Conservation (phyloP, 1,140 invertebrate species). For the Euglossa dilemma region DNA sequence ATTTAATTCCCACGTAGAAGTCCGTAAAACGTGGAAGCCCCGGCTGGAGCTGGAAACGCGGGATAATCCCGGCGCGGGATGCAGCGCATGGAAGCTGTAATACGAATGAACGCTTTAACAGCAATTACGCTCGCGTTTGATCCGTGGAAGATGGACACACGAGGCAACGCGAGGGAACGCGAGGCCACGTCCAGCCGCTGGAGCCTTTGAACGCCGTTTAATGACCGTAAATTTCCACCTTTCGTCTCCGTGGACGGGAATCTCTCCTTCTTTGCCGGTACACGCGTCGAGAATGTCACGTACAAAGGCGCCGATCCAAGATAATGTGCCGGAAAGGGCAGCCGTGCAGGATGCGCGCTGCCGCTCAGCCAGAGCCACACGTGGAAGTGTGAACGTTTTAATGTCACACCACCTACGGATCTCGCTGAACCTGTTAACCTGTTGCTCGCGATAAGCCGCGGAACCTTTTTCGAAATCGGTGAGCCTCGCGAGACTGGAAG, state of each 20-base stretch:
- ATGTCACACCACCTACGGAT: background rate
- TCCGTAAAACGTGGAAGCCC: background rate
- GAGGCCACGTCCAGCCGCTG: background rate
- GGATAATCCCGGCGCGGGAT: slow-evolving; percentile 43
- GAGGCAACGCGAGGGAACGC: slow-evolving; percentile 7
- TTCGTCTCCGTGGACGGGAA: slow-evolving; percentile 33
- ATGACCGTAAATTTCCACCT: slow-evolving; percentile 53
- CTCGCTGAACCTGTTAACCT: slow-evolving; percentile 21
- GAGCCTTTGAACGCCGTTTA: slow-evolving; percentile 46
- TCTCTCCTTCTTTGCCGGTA: slow-evolving; percentile 7
- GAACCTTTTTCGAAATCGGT: background rate
- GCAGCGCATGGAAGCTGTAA: slow-evolving; percentile 35
- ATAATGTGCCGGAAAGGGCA: slow-evolving; percentile 48
- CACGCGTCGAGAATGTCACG: slow-evolving; percentile 51
- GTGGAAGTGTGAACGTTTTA: slow-evolving; percentile 31
- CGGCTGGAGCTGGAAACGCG: slow-evolving; percentile 23
- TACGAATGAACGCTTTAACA: slow-evolving; percentile 53
- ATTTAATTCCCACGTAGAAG: slow-evolving; percentile 23
- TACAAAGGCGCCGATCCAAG: slow-evolving; percentile 51
- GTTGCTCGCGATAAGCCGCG: background rate
- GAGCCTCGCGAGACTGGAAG: too few species aligned
- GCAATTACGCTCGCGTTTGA: slow-evolving; percentile 49
- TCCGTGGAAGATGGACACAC: slow-evolving; percentile 50
- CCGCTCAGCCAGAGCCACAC: slow-evolving; percentile 13
- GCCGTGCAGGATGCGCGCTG: slow-evolving; percentile 14